A percentile compares a stretch with the other conserved stretches of the same genome.
Evolutionary conservation across 2,797 vertebrate genomes (phyloP).

Genomic region (Lacerta viridis): DNA sequence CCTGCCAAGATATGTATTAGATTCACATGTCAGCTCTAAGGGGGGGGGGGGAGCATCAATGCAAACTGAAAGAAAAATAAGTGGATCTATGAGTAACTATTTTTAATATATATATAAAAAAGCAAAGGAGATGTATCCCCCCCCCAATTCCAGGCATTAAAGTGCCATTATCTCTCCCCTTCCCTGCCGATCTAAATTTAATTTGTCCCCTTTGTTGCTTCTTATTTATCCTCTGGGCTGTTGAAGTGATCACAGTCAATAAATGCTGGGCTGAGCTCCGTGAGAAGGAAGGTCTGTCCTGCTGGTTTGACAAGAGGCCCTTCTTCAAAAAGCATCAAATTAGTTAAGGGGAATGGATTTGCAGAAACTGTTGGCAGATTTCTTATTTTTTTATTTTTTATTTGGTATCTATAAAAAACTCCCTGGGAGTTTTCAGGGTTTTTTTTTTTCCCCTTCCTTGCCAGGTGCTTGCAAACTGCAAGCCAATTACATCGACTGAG

Average conservation of each 20-base stretch:
- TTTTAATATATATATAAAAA: background rate
- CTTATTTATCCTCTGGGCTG: constrained; percentile 3
- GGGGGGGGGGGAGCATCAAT: background rate
- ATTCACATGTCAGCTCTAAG: background rate
- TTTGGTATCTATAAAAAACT: background rate
- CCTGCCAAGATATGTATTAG: background rate
- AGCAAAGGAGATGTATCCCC: background rate
- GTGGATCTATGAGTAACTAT: background rate
- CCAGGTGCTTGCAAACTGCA: background rate
- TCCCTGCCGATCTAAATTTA: background rate
- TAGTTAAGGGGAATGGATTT: background rate
- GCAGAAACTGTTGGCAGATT: background rate
- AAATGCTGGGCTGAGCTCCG: background rate
- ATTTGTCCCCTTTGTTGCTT: constrained; percentile 17
- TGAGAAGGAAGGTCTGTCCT: background rate
- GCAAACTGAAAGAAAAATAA: background rate
- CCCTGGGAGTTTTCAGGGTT: constrained; percentile 12
- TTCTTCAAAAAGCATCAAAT: background rate
- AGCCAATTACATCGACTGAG: background rate
- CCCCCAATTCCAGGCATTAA: background rate
- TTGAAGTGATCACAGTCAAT: background rate
- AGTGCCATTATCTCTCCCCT: background rate
- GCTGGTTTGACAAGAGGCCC: background rate
- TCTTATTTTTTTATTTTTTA: background rate
- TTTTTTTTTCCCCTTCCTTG: background rate